Evolutionary conservation across 2,797 vertebrate genomes (phyloP).

Genomic region (Prionace glauca): DNA sequence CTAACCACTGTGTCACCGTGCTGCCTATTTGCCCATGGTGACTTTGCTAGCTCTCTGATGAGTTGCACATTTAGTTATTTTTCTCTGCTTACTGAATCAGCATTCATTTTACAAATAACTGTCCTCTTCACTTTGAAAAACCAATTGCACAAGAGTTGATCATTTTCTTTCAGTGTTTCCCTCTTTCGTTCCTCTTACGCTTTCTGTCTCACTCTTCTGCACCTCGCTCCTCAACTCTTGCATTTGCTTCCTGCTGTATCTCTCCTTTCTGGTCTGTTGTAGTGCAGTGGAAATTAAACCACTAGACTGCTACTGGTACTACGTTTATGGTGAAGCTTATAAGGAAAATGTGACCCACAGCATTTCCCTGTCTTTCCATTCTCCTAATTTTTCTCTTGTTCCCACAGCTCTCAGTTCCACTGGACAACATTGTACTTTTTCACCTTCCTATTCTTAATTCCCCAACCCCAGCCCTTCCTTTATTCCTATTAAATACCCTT

Average conservation of each 20-base stretch:
- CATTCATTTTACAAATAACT: not conserved
- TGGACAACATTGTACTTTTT: not conserved
- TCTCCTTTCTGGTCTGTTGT: constrained; percentile 38
- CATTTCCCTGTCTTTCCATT: not conserved
- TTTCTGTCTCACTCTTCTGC: not conserved
- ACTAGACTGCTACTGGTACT: not conserved
- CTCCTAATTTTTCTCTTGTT: not conserved
- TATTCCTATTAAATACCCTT: not conserved
- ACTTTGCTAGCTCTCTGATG: not conserved
- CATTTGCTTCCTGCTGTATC: not conserved
- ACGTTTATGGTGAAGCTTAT: not conserved
- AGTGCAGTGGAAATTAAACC: constrained; percentile 40
- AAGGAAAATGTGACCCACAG: not conserved
- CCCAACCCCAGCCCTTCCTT: not conserved
- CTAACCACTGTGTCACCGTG: too few relatives aligned
- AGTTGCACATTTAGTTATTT: not conserved
- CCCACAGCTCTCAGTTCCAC: not conserved
- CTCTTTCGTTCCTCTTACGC: not conserved
- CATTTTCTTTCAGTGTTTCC: not conserved
- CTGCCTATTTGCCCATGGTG: not conserved
- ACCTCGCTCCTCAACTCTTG: not conserved
- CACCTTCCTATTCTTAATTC: not conserved
- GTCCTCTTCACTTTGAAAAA: not conserved
- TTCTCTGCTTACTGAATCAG: not conserved
- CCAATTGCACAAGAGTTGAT: not conserved